Percentiles rank a stretch among this genome's conserved stretches.
Evolutionary conservation across 35 echinoderm and acorn worm genomes (phyloP).

Genomic region (Heliocidaris erythrogramma): DNA sequence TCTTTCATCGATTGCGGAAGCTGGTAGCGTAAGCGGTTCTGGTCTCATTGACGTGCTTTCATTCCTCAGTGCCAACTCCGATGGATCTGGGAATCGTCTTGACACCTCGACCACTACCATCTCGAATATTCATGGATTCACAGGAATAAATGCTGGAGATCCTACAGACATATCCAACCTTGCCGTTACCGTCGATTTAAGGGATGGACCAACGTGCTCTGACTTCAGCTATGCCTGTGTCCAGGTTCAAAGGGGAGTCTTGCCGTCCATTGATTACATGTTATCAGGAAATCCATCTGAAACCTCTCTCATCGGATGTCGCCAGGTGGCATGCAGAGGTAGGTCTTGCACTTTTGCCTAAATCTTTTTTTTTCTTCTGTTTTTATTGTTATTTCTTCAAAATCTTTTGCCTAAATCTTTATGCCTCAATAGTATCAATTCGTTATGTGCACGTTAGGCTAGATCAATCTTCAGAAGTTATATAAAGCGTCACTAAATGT

Average conservation of each 20-base stretch:
- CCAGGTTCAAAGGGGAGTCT: neutral
- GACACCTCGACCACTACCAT: neutral
- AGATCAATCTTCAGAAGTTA: neutral
- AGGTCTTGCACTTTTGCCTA: neutral
- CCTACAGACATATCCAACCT: neutral
- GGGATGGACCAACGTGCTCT: slow-evolving; percentile 39
- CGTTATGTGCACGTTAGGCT: no score
- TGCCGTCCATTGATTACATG: neutral
- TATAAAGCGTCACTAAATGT: neutral
- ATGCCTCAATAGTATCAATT: no score
- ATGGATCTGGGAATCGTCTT: neutral
- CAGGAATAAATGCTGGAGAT: neutral
- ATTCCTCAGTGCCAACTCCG: neutral
- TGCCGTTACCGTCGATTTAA: neutral
- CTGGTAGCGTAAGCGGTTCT: slow-evolving; percentile 29
- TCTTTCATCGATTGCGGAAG: neutral
- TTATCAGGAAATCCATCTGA: neutral
- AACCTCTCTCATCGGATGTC: neutral
- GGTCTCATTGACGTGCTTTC: neutral
- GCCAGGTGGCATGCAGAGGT: slow-evolving; percentile 2
- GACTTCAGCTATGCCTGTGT: slow-evolving; percentile 11
- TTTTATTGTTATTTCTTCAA: no score
- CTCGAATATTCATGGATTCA: neutral
- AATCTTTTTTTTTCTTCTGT: no score
- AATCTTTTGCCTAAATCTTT: no score